Conservation (phyloP, 2,113 vertebrate species). For the Sinocyclocheilus maitianheensis region DNA sequence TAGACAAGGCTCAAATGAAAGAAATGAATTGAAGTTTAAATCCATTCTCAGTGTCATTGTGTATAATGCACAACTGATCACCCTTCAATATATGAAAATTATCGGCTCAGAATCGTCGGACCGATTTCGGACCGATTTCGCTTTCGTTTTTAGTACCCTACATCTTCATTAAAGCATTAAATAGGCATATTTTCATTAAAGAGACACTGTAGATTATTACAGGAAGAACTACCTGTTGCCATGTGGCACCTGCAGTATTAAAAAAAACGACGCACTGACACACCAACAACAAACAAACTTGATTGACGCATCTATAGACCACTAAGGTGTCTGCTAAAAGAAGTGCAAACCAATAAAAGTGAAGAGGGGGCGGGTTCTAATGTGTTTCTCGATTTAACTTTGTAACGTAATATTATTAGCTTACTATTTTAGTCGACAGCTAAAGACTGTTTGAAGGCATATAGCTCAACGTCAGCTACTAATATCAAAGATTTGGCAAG, state of each 20-base stretch:
- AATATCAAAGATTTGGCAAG: neutral
- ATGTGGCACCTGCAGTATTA: neutral
- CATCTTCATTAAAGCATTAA: neutral
- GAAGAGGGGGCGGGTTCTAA: neutral
- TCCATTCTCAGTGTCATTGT: too few relatives aligned
- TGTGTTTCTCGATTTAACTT: slow-evolving; percentile 49
- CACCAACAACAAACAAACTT: neutral
- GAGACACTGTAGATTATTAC: neutral
- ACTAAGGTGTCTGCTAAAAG: neutral
- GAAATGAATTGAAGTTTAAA: too few relatives aligned
- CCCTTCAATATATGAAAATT: too few relatives aligned
- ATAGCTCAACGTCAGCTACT: neutral
- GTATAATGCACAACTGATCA: too few relatives aligned
- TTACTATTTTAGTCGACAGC: neutral
- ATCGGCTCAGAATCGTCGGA: too few relatives aligned
- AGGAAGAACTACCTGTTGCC: neutral
- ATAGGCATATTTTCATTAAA: neutral
- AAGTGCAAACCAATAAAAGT: neutral
- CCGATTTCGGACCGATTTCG: neutral
- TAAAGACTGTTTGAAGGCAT: neutral
- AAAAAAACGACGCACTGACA: neutral
- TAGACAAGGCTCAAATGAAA: too few relatives aligned
- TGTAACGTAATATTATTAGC: slow-evolving; percentile 38
- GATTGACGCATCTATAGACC: slow-evolving; percentile 35
- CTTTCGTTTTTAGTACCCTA: neutral